Base-by-base conservation (phyloP, 2,113 vertebrate genomes). In the Myxocyprinus asiaticus region DNA sequence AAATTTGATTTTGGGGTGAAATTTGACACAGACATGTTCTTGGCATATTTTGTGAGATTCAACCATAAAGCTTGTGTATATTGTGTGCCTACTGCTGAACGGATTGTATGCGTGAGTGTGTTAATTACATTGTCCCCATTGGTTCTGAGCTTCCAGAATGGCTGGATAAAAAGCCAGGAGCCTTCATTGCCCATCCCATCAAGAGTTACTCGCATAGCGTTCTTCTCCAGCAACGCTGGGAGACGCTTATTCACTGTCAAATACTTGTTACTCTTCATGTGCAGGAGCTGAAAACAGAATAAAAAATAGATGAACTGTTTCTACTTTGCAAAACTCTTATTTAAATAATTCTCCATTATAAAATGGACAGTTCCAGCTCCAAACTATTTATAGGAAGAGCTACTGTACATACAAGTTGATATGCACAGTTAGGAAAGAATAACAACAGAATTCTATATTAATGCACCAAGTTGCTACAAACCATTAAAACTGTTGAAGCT, bases 201-300 rank as follows among this genome's bases (percentile, higher is more conserved):
- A 80, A 97, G 92, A 0, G 95, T 96, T 66, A 97, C 95, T 5
- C 95, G 66, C 95, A 96, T 97, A 83, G 95, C 95, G 0, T 97
- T 97, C 1, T 97, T 97, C 92, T 97, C 95, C 15, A 97, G 89
- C 71, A 97, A 86, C 3, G 95, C 95, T 0, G 95, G 95, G 64
- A 96, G 89, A 6, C 95, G 91, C 87, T 97, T 97, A 86, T 97
- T 97, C 87, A 96, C 95, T 0, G 95, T 97, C 86, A 97, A 87
- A 84, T 95, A 97, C 78, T 96, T 97, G 84, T 97, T 97, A 83
- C 95, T 96, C 80, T 97, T 97, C 94, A 97, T 96, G 83, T 97
- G 95, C 68, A 97, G 91, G 45, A 96, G 94, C 95, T 96, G 85
- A 9, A 65, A 33, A 33, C 22, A 33, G 22, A 33, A 33, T 33